Evolutionary conservation across 2,797 vertebrate species (phyloP).

Genomic region (Gymnocypris eckloni): DNA sequence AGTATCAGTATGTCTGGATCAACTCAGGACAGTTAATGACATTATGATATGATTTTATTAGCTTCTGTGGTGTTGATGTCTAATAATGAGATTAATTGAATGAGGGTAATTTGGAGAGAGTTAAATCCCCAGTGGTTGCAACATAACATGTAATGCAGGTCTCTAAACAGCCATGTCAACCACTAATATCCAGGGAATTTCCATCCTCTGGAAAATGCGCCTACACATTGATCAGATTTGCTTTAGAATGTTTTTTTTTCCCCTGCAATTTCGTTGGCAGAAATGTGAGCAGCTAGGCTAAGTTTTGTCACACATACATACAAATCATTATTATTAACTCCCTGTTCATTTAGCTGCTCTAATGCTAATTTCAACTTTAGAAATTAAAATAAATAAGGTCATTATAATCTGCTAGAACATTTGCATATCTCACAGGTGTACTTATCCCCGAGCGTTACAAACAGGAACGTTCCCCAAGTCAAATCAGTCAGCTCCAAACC

Average conservation of each 20-base stretch:
- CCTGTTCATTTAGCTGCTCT: constrained; percentile 76
- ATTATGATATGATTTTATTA: constrained; percentile 78
- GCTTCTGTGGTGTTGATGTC: constrained; percentile 74
- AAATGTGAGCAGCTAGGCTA: constrained; percentile 52
- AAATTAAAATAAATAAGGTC: constrained; percentile 87
- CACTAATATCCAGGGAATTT: constrained; percentile 78
- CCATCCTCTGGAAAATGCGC: constrained; percentile 69
- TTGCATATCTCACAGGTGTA: constrained; percentile 86
- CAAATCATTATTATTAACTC: constrained; percentile 78
- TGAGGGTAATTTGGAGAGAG: constrained; percentile 79
- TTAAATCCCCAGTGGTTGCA: constrained; percentile 77
- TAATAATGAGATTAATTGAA: constrained; percentile 84
- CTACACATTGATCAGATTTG: constrained; percentile 71
- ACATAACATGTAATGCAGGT: constrained; percentile 81
- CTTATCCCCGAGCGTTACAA: constrained; percentile 74
- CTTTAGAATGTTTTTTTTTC: constrained; percentile 47
- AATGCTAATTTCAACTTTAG: constrained; percentile 83
- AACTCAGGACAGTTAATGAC: constrained; percentile 75
- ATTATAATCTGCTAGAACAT: constrained; percentile 77
- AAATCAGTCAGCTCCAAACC: constrained; percentile 79
- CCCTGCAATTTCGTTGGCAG: background rate
- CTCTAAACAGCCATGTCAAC: constrained; percentile 79
- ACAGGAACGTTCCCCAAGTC: constrained; percentile 70
- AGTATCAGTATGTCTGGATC: constrained; percentile 62
- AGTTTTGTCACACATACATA: constrained; percentile 60